A percentile compares a stretch with the other conserved stretches of the same genome.
phyloP scores from a whole-genome alignment of 2,888 invertebrate genomes.

The Parnassius mnemosyne region DNA sequence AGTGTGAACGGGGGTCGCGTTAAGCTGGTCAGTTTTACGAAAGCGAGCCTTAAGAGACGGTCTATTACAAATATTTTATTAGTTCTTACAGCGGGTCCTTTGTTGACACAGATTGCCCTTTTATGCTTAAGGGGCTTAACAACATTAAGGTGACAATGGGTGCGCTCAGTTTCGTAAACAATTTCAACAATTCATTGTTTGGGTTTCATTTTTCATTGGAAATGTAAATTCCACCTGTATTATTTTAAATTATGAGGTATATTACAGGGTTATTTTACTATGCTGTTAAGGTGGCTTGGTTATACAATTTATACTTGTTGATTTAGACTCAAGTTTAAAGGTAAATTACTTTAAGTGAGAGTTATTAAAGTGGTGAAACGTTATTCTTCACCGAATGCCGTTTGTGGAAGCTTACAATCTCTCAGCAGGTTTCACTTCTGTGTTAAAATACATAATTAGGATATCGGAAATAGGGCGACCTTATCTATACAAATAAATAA shows the following conservation, averaged over 20 bases:
- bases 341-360: no score
- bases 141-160: slow-evolving; percentile 42
- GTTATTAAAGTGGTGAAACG: no score
- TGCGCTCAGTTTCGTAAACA: slow-evolving; percentile 28
- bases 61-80: slow-evolving; percentile 51
- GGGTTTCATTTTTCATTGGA: slow-evolving; percentile 23
- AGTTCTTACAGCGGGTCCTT: slow-evolving; percentile 41
- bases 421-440: no score
- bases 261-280: no score
- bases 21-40: slow-evolving; percentile 30
- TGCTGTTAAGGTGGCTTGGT: no score
- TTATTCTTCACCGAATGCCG: no score
- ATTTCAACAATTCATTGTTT: slow-evolving; percentile 27
- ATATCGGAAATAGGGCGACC: no score
- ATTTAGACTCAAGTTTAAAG: no score
- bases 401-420: no score
- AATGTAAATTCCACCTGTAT: slow-evolving; percentile 1
- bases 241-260: neutral
- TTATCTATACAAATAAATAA: no score
- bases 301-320: no score
- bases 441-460: no score
- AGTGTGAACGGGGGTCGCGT: slow-evolving; percentile 29
- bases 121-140: slow-evolving; percentile 35
- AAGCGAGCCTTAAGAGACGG: slow-evolving; percentile 40
- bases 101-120: slow-evolving; percentile 35